Evolutionary conservation across 2,797 vertebrate genomes (phyloP).

Genomic region (Sciaenops ocellatus): DNA sequence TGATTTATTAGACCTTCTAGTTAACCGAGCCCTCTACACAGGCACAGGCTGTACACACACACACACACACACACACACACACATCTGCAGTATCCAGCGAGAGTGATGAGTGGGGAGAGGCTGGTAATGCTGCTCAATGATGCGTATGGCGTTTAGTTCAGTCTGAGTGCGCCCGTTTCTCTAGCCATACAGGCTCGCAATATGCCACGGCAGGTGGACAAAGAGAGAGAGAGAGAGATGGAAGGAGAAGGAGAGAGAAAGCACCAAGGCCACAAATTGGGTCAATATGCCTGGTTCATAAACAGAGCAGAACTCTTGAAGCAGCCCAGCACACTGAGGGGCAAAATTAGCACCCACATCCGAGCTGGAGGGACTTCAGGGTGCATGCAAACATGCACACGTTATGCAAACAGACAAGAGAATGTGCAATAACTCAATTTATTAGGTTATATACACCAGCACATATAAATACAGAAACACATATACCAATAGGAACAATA

Average conservation of each 20-base stretch:
- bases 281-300: slow-evolving; percentile 98
- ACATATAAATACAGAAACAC: slow-evolving; percentile 81
- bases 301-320: slow-evolving; percentile 91
- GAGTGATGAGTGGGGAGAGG: slow-evolving; percentile 77
- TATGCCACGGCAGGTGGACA: slow-evolving; percentile 87
- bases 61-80: slow-evolving; percentile 51
- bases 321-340: slow-evolving; percentile 87
- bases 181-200: slow-evolving; percentile 74
- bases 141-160: slow-evolving; percentile 97
- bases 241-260: slow-evolving; percentile 84
- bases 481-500: slow-evolving; percentile 83
- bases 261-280: slow-evolving; percentile 94
- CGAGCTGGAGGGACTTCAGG: slow-evolving; percentile 83
- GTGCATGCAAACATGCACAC: slow-evolving; percentile 66
- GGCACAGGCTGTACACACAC: slow-evolving; percentile 82
- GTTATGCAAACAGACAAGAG: slow-evolving; percentile 71
- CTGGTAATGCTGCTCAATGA: slow-evolving; percentile 98
- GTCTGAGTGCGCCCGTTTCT: slow-evolving; percentile 90
- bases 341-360: slow-evolving; percentile 93
- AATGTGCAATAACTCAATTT: slow-evolving; percentile 79
- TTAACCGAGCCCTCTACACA: slow-evolving; percentile 93
- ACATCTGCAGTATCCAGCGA: slow-evolving; percentile 63
- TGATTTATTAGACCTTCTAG: slow-evolving; percentile 98
- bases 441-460: slow-evolving; percentile 77
- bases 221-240: slow-evolving; percentile 72